Conservation (phyloP, 2,888 invertebrate genomes). For the Crematogaster levior region DNA sequence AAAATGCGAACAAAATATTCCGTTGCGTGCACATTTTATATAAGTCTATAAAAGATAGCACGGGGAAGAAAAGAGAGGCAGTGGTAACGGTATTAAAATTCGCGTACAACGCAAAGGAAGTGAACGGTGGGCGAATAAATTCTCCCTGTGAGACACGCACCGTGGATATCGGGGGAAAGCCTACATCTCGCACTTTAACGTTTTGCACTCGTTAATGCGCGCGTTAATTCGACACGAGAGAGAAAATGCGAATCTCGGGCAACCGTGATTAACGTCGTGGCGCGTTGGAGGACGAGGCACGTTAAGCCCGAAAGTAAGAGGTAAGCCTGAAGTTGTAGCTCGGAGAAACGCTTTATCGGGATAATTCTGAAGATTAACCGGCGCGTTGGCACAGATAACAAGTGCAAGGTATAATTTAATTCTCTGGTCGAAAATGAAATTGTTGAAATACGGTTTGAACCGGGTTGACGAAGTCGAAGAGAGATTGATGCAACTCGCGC, state of each 20-base stretch:
- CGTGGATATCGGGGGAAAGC: conserved; percentile 42
- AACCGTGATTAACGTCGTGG: conserved; percentile 56
- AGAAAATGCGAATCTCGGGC: conserved; percentile 56
- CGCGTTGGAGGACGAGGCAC: conserved; percentile 28
- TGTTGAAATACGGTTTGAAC: background rate
- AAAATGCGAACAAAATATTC: background rate
- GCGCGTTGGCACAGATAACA: conserved; percentile 55
- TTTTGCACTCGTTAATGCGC: conserved; percentile 54
- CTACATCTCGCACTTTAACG: conserved; percentile 32
- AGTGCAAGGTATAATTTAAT: conserved; percentile 62
- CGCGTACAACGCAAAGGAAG: conserved; percentile 5
- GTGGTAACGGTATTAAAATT: conserved; percentile 23
- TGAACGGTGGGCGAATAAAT: conserved; percentile 46
- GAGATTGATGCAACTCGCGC: conserved; percentile 5
- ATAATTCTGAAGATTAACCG: conserved; percentile 62
- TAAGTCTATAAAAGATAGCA: conserved; percentile 21
- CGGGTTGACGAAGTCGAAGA: background rate
- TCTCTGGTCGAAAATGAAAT: conserved; percentile 27
- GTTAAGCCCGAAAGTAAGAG: conserved; percentile 47
- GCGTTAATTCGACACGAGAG: conserved; percentile 31
- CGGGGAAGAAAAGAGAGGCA: background rate
- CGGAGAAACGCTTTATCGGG: conserved; percentile 43
- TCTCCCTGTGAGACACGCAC: conserved; percentile 30
- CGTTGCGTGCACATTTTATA: background rate
- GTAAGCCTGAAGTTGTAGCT: conserved; percentile 15